phyloP scores from a whole-genome alignment of 2,113 vertebrate genomes.

The Silurus meridionalis region DNA sequence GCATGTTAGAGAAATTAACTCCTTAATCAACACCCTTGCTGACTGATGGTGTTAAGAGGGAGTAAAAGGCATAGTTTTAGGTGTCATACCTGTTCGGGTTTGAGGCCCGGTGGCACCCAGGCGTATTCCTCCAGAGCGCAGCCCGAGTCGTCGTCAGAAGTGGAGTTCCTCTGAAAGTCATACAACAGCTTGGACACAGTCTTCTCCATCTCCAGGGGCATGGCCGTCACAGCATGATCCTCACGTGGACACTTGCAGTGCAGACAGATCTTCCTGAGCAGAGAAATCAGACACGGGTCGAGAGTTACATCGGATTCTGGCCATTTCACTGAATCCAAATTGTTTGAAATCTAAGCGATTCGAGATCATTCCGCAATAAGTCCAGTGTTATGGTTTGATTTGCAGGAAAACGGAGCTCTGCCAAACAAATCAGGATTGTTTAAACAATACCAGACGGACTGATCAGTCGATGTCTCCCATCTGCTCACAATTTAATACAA shows the following conservation, averaged over 20 bases:
- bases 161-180: conserved; percentile 98
- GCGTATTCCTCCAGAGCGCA: conserved; percentile 97
- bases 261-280: conserved; percentile 92
- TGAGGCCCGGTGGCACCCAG: conserved; percentile 94
- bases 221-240: conserved; percentile 92
- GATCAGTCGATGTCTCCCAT: conserved; percentile 18
- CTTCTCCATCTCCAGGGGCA: conserved; percentile 99
- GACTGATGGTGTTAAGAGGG: background rate
- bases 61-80: background rate
- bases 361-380: background rate
- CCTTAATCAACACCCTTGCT: background rate
- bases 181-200: conserved; percentile 98
- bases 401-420: background rate
- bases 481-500: conserved; percentile 22
- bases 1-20: background rate
- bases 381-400: background rate
- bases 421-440: conserved; percentile 24
- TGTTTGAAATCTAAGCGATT: background rate
- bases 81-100: conserved; percentile 90
- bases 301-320: background rate
- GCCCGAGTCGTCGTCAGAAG: conserved; percentile 94
- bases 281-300: conserved; percentile 18
- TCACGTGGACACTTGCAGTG: conserved; percentile 97
- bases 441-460: conserved; percentile 25
- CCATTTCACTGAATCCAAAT: background rate